Base-by-base conservation (phyloP, 2,888 invertebrate genomes). In the Leucophenga montana region DNA sequence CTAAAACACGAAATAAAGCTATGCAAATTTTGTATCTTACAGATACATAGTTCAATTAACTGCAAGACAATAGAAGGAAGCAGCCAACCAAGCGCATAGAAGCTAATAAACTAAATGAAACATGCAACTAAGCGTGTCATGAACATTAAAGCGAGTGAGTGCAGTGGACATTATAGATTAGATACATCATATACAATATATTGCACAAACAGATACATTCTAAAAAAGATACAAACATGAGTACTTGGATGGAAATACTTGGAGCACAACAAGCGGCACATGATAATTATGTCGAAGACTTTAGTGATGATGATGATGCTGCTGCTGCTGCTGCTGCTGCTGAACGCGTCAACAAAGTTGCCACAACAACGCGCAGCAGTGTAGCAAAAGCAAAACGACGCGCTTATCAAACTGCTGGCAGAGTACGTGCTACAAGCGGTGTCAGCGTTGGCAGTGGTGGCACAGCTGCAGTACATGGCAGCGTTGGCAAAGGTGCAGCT, bases 11-110 rank as follows among this genome's bases (percentile, higher is more conserved):
- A 57, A 20, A 57, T 57, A 5, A 57, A 20, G 1, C 11, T 50
- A 50, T 84, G 82, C 77, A 83, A 81, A 80, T 81, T 81, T 78
- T 74, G 18, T 62, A 8, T 68, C 48, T 71, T 74, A 71, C 67
- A 73, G 72, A 66, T 77, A 76, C 75, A 78, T 68, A 39, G 39
- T 39, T 39, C 75, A 81, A 79, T 79, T 81, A 69, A 67, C 64
- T 61, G 57, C 31, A 76, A 65, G 16, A 68, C 62, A 67, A 70
- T 6, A 70, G 54, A 70, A 70, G 33, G 46, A 44, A 33, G 31
- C 11, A 22, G 14, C n/a, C 13, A 6, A 65, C 54, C 22, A 22
- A 54, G 18, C 54, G 18, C 27, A 14, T 11, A 61, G 62, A 46
- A 62, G 62, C 39, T 22, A 62, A 62, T 46, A 62, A 62, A 62